A percentile compares a stretch with the other conserved stretches of the same genome.
Conservation (phyloP, 2,797 vertebrate species). For the Lepilemur ruficaudatus region DNA sequence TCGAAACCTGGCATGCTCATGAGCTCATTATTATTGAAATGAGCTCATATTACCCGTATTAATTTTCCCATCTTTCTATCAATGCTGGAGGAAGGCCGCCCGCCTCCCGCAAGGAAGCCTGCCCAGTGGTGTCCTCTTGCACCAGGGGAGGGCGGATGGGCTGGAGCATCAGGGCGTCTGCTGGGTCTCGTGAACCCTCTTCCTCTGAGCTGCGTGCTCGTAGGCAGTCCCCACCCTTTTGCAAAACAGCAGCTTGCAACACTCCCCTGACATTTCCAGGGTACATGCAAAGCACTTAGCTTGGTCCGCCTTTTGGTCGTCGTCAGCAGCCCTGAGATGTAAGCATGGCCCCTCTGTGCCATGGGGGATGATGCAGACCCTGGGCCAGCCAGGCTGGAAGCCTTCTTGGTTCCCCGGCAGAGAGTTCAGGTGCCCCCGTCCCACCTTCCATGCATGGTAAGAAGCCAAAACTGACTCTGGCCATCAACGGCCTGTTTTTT, state of each 20-base stretch:
- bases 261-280: not conserved
- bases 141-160: constrained; percentile 35
- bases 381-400: not conserved
- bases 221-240: constrained; percentile 31
- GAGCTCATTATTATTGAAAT: constrained; percentile 77
- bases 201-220: not conserved
- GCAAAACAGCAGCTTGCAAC: constrained; percentile 38
- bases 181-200: constrained; percentile 61
- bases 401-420: not conserved
- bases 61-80: constrained; percentile 78
- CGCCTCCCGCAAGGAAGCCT: constrained; percentile 69
- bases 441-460: not conserved
- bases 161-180: constrained; percentile 21
- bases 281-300: not conserved
- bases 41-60: constrained; percentile 79
- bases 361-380: not conserved
- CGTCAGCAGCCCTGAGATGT: not conserved
- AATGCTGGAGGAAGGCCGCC: constrained; percentile 72
- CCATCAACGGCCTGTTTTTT: not conserved
- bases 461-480: not conserved
- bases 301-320: not conserved
- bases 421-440: not conserved
- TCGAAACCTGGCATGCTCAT: constrained; percentile 54
- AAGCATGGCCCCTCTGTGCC: not conserved
- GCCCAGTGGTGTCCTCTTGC: constrained; percentile 72